Evolutionary conservation across 2,888 invertebrate genomes (phyloP), one percentile per base, ranked within the genome.

Genomic region (Chironomus riparius): DNA sequence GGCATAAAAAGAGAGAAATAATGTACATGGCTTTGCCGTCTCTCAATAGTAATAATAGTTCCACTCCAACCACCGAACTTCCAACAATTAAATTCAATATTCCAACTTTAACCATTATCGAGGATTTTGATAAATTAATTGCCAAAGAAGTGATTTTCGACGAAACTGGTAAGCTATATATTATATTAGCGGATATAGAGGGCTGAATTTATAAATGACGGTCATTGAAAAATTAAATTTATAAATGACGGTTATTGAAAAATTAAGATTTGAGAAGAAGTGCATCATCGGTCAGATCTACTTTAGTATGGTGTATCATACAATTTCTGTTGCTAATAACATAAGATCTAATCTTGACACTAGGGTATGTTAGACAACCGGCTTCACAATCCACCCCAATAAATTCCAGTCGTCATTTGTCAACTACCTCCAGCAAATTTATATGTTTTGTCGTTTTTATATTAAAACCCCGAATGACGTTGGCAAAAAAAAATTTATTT

Each of bases 71-170:
- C 18, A 38, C 74, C 56, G 47, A 38, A 15, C 61, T 13, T 62
- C 6, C 73, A 10, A 65, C 74, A 21, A 38, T 62, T 18, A 65
- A 62, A 47, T 28, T 18, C 18, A 62, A 47, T 47, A 76, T 69
- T 22, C 76, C 76, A 38, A 76, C 69, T 10, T 5, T 76, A 28
- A 76, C 68, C 1, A 84, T 84, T 78, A 84, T 82, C 79, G 84
- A 84, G 80, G 84, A 84, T 79, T 84, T 84, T 77, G 84, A 84
- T 79, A 84, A 83, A 80, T 84, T 84, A 83, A 84, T 83, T 78
- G 84, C 84, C 79, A 84, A 84, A 78, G 84, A 84, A 78, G 83
- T 84, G 7, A 61, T 38, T 48, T 71, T 71, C 47, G 62, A 47
- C 28, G 69, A 76, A 28, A 24, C 68, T 47, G 84, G 84, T 47